Base-by-base conservation (phyloP, 2,797 vertebrate genomes). In the Hyperoplus lanceolatus region DNA sequence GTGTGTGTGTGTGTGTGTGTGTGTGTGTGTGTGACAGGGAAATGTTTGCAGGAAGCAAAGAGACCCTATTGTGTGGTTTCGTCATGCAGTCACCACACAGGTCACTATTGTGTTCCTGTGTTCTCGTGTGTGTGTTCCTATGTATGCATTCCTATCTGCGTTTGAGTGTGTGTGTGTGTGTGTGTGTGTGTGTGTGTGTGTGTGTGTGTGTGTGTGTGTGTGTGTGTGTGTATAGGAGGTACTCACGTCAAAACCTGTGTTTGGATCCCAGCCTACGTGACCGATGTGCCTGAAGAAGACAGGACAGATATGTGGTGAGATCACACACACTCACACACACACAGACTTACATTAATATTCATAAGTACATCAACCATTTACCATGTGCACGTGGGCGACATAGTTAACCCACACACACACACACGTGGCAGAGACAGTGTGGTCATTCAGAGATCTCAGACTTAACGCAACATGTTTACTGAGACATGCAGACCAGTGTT, bases 241-340 rank as follows among this genome's bases (percentile, higher is more conserved):
- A 98, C 98, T 99, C 95, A 99, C 98, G 95, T 99, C 98, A 95
- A 99, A 99, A 85, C 98, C 98, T 81, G 97, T 99, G 94, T 99
- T 98, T 77, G 98, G 98, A 93, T 99, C 98, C 98, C 98, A 99
- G 88, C 98, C 98, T 93, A 99, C 98, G 88, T 99, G 98, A 84
- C 97, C 98, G 85, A 99, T 98, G 90, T 99, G 98, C 83, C 98
- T 99, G 91, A 68, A 77, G 86, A 84, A 79, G 74, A 84, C 48
- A 38, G 45, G 73, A 77, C 67, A 90, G 79, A 81, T 14, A 41
- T 45, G 53, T 61, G 80, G 82, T 85, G 70, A 90, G 78, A 61
- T 83, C 74, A 77, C 39, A 73, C 48, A 15, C 50, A 13, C 42
- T 38, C 29, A 61, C 18, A 41, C 45, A 57, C 54, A n/a, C n/a